These are phyloP conservation scores for Laticauda laticaudata DNA, from an alignment of 2,113 vertebrate genomes.

Conservation along the genomic window DNA sequence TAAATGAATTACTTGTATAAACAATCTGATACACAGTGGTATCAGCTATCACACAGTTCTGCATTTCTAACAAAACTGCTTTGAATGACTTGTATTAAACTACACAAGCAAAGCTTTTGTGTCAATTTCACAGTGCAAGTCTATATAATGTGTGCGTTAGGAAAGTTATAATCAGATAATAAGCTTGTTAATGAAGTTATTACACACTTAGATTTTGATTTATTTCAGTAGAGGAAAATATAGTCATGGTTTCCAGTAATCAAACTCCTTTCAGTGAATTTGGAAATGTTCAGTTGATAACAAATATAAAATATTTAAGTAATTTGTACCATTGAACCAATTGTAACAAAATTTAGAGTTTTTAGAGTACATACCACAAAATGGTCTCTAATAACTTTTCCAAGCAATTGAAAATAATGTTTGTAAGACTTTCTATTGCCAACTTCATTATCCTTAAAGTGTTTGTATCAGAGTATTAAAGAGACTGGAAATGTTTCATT, in stretches of 20 bases:
- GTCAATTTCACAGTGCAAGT: neutral
- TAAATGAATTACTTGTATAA: neutral
- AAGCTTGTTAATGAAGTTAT: neutral
- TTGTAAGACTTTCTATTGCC: neutral
- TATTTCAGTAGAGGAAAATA: neutral
- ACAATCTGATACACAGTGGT: neutral
- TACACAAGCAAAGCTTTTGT: neutral
- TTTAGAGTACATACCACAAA: neutral
- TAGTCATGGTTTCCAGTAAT: neutral
- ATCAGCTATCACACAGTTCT: neutral
- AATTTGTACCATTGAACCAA: neutral
- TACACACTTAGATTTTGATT: neutral
- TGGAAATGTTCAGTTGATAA: neutral
- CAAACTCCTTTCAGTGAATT: neutral
- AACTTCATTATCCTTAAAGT: neutral
- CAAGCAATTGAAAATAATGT: neutral
- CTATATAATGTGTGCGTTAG: neutral
- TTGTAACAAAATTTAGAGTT: neutral
- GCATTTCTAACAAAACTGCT: conserved; percentile 10
- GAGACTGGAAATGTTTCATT: neutral
- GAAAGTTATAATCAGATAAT: neutral
- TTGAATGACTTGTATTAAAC: neutral
- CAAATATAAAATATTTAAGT: neutral
- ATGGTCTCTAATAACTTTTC: neutral
- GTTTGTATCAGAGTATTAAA: neutral